These are phyloP conservation scores for Falco berigora DNA, from an alignment of 2,797 vertebrate genomes.

Conservation along the genomic window DNA sequence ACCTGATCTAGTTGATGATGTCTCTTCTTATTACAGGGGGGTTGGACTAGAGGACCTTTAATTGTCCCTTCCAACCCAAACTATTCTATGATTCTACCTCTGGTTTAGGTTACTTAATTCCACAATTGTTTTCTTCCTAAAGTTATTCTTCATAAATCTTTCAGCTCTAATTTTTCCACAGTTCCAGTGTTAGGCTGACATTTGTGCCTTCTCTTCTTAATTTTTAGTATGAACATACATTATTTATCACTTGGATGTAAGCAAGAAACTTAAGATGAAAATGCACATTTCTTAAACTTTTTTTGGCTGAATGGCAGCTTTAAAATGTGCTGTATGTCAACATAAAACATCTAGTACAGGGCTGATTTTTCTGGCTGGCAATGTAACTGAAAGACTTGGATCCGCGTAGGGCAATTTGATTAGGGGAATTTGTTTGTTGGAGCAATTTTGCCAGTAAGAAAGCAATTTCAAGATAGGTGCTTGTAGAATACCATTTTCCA, in stretches of 20 bases:
- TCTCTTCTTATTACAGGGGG: not conserved
- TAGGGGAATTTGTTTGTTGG: not conserved
- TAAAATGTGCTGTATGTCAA: not conserved
- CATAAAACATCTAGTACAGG: not conserved
- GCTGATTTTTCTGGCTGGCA: not conserved
- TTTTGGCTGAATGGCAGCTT: not conserved
- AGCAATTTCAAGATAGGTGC: not conserved
- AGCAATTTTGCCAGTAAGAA: not conserved
- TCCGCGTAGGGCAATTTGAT: not conserved
- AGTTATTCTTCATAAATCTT: not conserved
- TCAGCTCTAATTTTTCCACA: not conserved
- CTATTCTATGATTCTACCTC: not conserved
- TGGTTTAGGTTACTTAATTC: not conserved
- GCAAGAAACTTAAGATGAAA: not conserved
- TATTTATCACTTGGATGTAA: not conserved
- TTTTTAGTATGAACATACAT: not conserved
- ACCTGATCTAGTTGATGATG: no score
- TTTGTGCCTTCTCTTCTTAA: not conserved
- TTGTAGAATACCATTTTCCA: not conserved
- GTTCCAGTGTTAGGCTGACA: not conserved
- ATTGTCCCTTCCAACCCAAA: no score
- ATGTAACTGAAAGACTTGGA: not conserved
- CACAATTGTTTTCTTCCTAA: not conserved
- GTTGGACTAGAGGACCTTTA: not conserved
- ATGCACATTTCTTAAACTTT: not conserved